phyloP scores from a whole-genome alignment of 1,140 invertebrate species.

The Magallana gigas region DNA sequence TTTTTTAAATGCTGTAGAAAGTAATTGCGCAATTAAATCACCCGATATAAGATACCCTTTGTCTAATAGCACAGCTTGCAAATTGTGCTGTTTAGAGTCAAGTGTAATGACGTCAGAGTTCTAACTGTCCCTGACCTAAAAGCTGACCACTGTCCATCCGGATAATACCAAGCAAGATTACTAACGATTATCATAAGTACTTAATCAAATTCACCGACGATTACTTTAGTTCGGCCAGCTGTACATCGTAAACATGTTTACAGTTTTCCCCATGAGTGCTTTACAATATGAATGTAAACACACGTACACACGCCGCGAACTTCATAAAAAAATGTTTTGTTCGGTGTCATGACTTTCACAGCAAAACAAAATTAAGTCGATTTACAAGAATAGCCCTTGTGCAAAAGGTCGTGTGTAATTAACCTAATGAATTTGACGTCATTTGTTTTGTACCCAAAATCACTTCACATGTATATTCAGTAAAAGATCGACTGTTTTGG shows the following conservation, averaged over 20 bases:
- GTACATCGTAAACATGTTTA: not conserved
- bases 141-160: not conserved
- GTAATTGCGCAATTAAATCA: not conserved
- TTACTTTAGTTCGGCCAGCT: not conserved
- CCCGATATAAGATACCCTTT: no score
- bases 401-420: not conserved
- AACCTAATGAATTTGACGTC: no score
- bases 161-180: no score
- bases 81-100: not conserved
- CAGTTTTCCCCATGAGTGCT: not conserved
- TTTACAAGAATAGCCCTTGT: not conserved
- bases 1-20: not conserved
- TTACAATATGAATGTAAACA: not conserved
- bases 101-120: not conserved
- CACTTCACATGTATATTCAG: not conserved
- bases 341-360: not conserved
- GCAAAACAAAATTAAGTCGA: no score
- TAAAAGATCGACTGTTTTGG: no score
- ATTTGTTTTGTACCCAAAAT: not conserved
- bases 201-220: no score
- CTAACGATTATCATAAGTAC: no score
- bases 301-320: not conserved
- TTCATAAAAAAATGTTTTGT: not conserved
- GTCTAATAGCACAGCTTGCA: no score
- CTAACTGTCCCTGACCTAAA: not conserved